Conservation (phyloP, 2,113 vertebrate genomes). For the Crocuta crocuta region DNA sequence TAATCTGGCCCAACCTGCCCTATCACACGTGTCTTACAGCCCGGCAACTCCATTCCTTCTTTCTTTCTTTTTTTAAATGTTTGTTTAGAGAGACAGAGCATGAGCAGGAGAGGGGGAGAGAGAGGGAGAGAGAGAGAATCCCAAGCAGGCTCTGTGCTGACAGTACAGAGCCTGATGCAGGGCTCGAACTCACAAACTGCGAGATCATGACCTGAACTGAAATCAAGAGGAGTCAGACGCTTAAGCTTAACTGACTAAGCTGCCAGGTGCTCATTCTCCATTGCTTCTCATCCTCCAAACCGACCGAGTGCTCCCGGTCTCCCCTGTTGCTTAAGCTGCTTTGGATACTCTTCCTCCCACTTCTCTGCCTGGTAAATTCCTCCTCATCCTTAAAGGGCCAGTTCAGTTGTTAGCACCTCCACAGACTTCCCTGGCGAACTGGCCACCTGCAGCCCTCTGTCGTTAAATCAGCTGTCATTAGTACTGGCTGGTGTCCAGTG, state of each 20-base stretch:
- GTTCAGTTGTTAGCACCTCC: background rate
- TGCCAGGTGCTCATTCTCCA: too few relatives aligned
- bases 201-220: too few relatives aligned
- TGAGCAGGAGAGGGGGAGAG: too few relatives aligned
- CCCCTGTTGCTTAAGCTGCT: background rate
- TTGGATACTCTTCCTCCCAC: background rate
- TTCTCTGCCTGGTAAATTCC: background rate
- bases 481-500: background rate
- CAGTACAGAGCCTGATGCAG: too few relatives aligned
- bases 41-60: background rate
- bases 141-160: too few relatives aligned
- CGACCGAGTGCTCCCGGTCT: too few relatives aligned
- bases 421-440: background rate
- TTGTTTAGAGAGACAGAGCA: too few relatives aligned
- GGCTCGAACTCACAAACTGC: too few relatives aligned
- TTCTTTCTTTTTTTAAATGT: too few relatives aligned
- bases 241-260: too few relatives aligned
- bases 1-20: background rate
- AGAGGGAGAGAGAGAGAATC: too few relatives aligned
- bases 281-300: background rate
- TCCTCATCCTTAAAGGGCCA: background rate
- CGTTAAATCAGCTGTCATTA: background rate
- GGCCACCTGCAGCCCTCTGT: background rate
- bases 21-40: background rate
- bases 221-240: too few relatives aligned